phyloP scores from a whole-genome alignment of 2,113 vertebrate genomes.

The Leucoraja erinaceus region DNA sequence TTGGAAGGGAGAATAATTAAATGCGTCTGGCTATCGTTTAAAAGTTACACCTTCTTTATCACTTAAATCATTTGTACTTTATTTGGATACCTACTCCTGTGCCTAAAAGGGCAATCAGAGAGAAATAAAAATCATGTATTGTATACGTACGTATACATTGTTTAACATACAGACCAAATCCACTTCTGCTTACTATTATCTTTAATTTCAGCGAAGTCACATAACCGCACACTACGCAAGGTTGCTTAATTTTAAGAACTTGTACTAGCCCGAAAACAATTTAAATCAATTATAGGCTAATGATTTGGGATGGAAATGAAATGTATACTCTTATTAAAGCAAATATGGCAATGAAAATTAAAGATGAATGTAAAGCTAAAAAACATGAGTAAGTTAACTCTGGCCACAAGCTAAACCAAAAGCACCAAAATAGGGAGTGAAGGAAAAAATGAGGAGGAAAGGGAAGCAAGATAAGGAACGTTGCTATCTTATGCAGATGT shows the following conservation, averaged over 20 bases:
- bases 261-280: background rate
- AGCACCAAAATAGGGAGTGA: slow-evolving; percentile 43
- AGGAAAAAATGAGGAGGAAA: slow-evolving; percentile 41
- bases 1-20: slow-evolving; percentile 1
- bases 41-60: background rate
- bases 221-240: background rate
- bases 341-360: background rate
- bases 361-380: background rate
- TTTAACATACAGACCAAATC: background rate
- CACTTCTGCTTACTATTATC: background rate
- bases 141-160: background rate
- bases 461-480: slow-evolving; percentile 40
- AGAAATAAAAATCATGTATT: background rate
- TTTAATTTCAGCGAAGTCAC: background rate
- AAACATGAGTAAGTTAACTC: background rate
- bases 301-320: background rate
- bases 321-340: background rate
- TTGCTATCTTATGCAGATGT: background rate
- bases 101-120: background rate
- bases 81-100: background rate
- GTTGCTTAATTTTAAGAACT: background rate
- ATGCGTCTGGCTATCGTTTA: background rate
- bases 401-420: slow-evolving; percentile 35
- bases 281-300: background rate
- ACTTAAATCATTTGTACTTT: background rate